Conservation (phyloP, 1,140 invertebrate species). For the Eumaeus atala region DNA sequence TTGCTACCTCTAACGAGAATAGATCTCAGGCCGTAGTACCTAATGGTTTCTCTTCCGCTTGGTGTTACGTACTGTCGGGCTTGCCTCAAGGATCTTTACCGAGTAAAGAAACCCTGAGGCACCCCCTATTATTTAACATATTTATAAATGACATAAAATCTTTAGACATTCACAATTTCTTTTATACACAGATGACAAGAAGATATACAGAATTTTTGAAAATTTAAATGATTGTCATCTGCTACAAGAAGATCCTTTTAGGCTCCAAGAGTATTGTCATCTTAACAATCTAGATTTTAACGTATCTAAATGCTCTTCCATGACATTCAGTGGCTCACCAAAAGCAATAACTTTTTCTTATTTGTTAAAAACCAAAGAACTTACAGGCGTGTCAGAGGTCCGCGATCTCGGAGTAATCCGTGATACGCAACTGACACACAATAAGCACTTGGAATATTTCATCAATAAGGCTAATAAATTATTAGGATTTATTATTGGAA, state of each 20-base stretch:
- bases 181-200: constrained; percentile 31
- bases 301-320: constrained; percentile 23
- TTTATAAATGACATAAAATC: constrained; percentile 21
- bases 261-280: constrained; percentile 24
- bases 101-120: no score
- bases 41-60: no score
- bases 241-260: constrained; percentile 21
- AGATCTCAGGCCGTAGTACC: no score
- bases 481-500: constrained; percentile 17
- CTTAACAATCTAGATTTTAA: constrained; percentile 24
- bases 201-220: constrained; percentile 23
- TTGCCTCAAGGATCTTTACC: no score
- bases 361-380: background rate
- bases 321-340: constrained; percentile 24
- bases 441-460: constrained; percentile 19
- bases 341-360: constrained; percentile 11
- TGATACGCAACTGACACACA: constrained; percentile 18
- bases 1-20: no score
- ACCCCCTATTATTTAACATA: constrained; percentile 26
- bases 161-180: constrained; percentile 23
- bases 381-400: constrained; percentile 5
- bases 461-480: constrained; percentile 18
- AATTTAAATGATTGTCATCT: constrained; percentile 15
- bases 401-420: constrained; percentile 18
- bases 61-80: no score